These are phyloP conservation scores for Spilogale gracilis DNA, from an alignment of 2,113 vertebrate genomes.

Conservation along the genomic window DNA sequence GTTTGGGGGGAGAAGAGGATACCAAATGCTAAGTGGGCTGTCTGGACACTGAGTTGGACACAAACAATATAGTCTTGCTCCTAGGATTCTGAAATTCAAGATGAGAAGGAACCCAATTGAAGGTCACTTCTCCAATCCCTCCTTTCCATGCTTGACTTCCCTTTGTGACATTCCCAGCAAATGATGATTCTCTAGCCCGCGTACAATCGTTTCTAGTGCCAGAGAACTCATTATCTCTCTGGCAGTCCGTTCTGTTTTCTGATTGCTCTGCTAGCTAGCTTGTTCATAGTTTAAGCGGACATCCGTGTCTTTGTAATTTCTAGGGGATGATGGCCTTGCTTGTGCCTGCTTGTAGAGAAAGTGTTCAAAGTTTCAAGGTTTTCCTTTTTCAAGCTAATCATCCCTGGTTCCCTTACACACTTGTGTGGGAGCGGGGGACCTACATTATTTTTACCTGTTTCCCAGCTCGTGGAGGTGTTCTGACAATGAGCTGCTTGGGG, in stretches of 20 bases:
- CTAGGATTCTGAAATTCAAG: not conserved
- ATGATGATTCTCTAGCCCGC: not conserved
- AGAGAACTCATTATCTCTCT: conserved; percentile 32
- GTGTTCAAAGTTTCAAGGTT: not conserved
- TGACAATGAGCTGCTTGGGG: not conserved
- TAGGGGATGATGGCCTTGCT: not conserved
- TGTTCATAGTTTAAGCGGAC: not conserved
- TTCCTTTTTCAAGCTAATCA: not conserved
- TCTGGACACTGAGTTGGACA: not conserved
- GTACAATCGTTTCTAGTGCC: not conserved
- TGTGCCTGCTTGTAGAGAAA: not conserved
- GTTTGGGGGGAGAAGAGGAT: not conserved
- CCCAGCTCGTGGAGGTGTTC: not conserved
- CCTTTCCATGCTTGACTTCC: not conserved
- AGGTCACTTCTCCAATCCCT: conserved; percentile 24
- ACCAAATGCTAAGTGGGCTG: not conserved
- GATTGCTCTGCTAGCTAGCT: not conserved
- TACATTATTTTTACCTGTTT: not conserved
- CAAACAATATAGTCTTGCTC: not conserved
- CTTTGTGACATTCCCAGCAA: conserved; percentile 9
- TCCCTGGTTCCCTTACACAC: not conserved
- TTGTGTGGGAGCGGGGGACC: not conserved
- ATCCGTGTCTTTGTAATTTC: not conserved
- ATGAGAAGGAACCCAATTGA: not conserved
- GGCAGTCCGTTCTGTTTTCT: not conserved